Base-by-base conservation (phyloP, 2,797 vertebrate species). In the Rhinella marina region DNA sequence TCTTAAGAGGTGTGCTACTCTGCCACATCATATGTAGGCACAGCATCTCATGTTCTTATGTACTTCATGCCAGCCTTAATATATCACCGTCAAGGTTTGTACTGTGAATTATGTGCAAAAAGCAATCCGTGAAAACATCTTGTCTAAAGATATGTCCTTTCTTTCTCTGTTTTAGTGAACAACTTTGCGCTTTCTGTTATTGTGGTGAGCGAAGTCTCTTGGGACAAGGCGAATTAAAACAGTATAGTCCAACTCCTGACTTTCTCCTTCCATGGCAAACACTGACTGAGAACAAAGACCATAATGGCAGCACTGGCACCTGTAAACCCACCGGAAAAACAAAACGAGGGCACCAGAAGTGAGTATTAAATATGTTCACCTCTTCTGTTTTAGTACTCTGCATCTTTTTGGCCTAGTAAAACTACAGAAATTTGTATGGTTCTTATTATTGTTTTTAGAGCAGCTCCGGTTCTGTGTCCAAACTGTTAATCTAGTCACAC, bases 111-210 rank as follows among this genome's bases (percentile, higher is more conserved):
- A 73, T 41, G 32, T 72, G 29, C 7, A 21, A 1, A 41, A 41
- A 6, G 4, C 14, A 12, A 19, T 16, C 17, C 19, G 27, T 32
- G 29, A 32, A 80, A 32, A 14, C 48, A 3, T 54, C 62, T 82
- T 64, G 62, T 50, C 25, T 70, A 13, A 82, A 27, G 1, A 8
- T 6, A 27, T 14, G 68, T 68, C 17, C 70, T 57, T 14, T 14
- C 12, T 68, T 80, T 83, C 25, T 90, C 87, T 82, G 93, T 93
- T 77, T 48, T 90, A 96, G 94, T 86, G 97, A 98, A 93, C 96
- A 94, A 94, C 96, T 97, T 94, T 99, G 98, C 93, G 97, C 97
- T 94, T 99, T 99, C 95, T 99, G 98, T 95, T 97, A 97, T 94
- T 98, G 98, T 91, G 98, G 97, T 92, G 97, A 96, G 91, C 96